phyloP scores from a whole-genome alignment of 2,113 vertebrate genomes.

The Drymodes brunneopygia region DNA sequence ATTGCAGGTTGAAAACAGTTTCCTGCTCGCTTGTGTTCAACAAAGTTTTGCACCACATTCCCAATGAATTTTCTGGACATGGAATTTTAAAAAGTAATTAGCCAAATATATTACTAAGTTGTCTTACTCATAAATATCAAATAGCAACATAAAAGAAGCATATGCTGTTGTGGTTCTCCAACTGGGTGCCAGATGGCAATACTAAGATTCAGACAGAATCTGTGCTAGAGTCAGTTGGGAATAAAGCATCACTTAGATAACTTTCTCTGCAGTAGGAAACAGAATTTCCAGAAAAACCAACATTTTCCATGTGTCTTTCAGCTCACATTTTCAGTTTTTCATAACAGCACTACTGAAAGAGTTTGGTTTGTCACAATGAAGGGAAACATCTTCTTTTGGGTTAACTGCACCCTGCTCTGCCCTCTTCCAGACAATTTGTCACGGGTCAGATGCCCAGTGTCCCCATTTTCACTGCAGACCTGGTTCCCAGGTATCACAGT shows the following conservation, averaged over 20 bases:
- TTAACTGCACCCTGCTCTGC: neutral
- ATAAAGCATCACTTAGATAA: neutral
- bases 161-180: slow-evolving; percentile 31
- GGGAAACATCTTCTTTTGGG: neutral
- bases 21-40: neutral
- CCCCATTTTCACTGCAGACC: neutral
- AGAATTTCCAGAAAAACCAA: neutral
- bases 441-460: neutral
- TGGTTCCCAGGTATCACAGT: neutral
- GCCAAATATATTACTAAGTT: slow-evolving; percentile 25
- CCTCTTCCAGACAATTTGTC: neutral
- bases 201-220: slow-evolving; percentile 15
- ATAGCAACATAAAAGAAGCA: slow-evolving; percentile 28
- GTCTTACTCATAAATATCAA: slow-evolving; percentile 43
- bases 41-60: neutral
- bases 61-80: neutral
- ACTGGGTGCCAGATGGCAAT: slow-evolving; percentile 48
- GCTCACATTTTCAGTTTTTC: neutral
- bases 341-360: neutral
- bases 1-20: neutral
- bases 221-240: neutral
- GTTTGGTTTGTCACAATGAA: neutral
- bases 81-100: slow-evolving; percentile 26
- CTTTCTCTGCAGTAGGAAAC: neutral
- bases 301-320: neutral